Base-by-base conservation (phyloP, 2,888 invertebrate species). In the Petrolisthes cinctipes region DNA sequence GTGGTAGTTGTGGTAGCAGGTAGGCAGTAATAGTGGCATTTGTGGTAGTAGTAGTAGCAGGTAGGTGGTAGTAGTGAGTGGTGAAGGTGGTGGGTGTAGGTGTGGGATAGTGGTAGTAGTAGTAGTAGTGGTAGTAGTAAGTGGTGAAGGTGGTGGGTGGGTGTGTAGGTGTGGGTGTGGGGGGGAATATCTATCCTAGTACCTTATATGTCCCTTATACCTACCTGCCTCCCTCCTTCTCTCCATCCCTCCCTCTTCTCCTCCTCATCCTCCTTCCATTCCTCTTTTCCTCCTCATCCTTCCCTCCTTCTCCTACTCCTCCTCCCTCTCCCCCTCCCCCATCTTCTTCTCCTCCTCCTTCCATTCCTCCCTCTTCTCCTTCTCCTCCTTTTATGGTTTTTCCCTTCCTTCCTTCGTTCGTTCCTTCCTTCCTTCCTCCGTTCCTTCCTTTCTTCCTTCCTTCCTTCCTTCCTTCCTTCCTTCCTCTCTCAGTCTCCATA, bases 191-290 rank as follows among this genome's bases (percentile, higher is more conserved):
- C 57, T 80, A 54, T 80, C 57, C 54, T 56, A 54, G 17, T 80
- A 53, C 56, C 82, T 57, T 61, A 61, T 61, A 61, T 61, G 37
- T 37, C 37, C 2, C 37, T 37, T 37, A 37, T 71, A 17, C 20
- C 82, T 82, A 66, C 37, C 81, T 81, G 57, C 20, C 81, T 81
- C 81, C 56, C 81, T 81, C 81, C 20, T 57, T 81, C 81, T 56
- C 81, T 81, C 81, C 20, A 56, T 56, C 81, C 56, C 81, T 56
- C 2, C 56, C 81, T 81, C 81, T 56, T 20, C 56, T 57, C 3
- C 61, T 61, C 61, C 23, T 57, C 56, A n/a, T 56, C 56, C 56
- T 20, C 20, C 71, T 71, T 20, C 20, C n/a, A 6, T n/a, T n/a
- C 78, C 20, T 9, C 37, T 7, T 78, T 51, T 78, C 71, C 37